Evolutionary conservation across 1,140 invertebrate species (phyloP), one percentile per base, ranked within the genome.

Genomic region (Brachionus rubens): DNA sequence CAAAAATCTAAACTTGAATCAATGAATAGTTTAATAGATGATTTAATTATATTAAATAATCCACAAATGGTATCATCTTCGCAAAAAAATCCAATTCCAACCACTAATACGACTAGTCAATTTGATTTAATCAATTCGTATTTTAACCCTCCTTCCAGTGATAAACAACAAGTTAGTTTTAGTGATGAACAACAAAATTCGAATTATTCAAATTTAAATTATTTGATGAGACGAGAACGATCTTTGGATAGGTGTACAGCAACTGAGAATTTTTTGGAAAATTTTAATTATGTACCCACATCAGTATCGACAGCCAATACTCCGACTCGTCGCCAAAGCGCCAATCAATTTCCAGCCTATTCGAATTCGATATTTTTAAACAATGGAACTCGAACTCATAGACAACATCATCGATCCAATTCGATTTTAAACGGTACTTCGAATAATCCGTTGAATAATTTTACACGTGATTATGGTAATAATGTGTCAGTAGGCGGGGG

Each of bases 121-220:
- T 21, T 46, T 3, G 41, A 46, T 65, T 65, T 65, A 3, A 26
- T 28, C 4, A 65, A 46, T 46, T 5, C 33, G 5, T n/a, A 24
- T 65, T 59, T 30, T 33, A 59, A 59, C 16, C 5, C 33, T 3
- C 3, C 33, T 36, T 5, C 33, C 3, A 36, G 33, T 36, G 33
- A 36, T 36, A 9, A 36, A n/a, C n/a, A n/a, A n/a, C n/a, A n/a
- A n/a, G n/a, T n/a, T n/a, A n/a, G n/a, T n/a, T n/a, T 9, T 54
- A 26, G 12, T 26, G 14, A 54, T 54, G 6, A 24, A 1, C 19
- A 62, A 16, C 56, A 62, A 28, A 43, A 43, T 24, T 21, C 36
- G 14, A 3, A 43, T 43, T 65, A 65, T 65, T 65, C 59, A 3
- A 65, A 43, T 65, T 65, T 65, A n/a, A 65, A 65, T 7, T 65